Base-by-base conservation (phyloP, 2,113 vertebrate species). In the Myotis lucifugus region DNA sequence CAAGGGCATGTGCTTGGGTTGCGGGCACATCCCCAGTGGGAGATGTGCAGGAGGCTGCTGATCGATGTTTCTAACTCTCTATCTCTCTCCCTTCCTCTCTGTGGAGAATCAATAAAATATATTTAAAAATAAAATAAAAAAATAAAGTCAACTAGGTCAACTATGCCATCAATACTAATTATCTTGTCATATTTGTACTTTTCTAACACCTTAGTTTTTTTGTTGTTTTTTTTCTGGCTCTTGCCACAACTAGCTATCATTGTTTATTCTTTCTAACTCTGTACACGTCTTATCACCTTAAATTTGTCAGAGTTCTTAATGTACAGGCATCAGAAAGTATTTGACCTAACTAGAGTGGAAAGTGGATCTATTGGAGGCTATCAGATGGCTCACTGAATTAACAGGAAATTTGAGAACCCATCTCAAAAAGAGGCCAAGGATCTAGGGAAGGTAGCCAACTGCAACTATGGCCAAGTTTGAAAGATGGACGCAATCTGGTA, bases 121-220 rank as follows among this genome's bases (percentile, higher is more conserved):
- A 37, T 37, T 37, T 37, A 3, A 37, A 37, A 37, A 37, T n/a
- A 37, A 37, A 37, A 37, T 37, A 37, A 37, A 37, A 37, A 37
- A 37, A 37, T 67, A 74, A 93, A 46, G 8, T 59, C 86, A 95
- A 23, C 70, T 88, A 77, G 42, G 50, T 21, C 70, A 93, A 14
- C n/a, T 74, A 61, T 72, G 67, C 67, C 59, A 59, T 67, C 81
- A 93, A 90, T 81, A 19, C 56, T 86, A 74, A 79, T 67, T 90
- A 86, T 81, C 66, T 85, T 93, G 67, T 90, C 42, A 66, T 79
- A 66, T 61, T 84, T 66, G 42, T 3, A 59, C 14, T 72, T 86
- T 32, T 79, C 21, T 82, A 82, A 56, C 27, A 66, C 9, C 37
- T 73, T 21, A n/a, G 48, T 40, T 85, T 90, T 29, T 82, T 50